Evolutionary conservation across 2,888 invertebrate species (phyloP).

Genomic region (Acholoe squamosa): DNA sequence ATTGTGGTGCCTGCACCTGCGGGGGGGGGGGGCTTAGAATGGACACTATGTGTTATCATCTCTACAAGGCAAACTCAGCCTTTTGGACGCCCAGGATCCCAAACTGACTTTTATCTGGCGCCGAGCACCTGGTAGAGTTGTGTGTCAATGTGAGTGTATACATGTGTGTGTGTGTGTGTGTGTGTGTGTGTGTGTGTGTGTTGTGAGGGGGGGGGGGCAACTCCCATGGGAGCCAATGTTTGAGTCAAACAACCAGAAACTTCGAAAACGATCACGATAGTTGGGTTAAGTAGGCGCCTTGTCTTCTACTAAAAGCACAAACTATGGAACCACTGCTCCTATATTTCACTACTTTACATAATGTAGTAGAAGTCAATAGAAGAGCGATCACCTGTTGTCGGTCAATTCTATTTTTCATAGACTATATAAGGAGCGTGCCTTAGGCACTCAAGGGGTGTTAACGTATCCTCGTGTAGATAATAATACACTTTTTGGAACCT

Average conservation of each 20-base stretch:
- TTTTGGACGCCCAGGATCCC: not conserved
- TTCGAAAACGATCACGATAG: not conserved
- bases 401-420: too few species aligned
- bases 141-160: too few species aligned
- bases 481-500: too few species aligned
- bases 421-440: too few species aligned
- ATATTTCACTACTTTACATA: too few species aligned
- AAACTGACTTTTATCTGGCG: not conserved
- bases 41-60: not conserved
- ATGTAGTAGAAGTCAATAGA: too few species aligned
- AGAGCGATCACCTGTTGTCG: too few species aligned
- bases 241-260: constrained; percentile 18
- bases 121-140: not conserved
- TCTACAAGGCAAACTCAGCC: not conserved
- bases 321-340: too few species aligned
- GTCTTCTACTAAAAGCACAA: not conserved
- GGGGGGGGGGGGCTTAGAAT: not conserved
- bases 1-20: not conserved
- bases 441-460: too few species aligned
- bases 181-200: not conserved
- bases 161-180: not conserved
- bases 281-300: too few species aligned
- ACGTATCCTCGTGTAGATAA: too few species aligned
- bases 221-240: not conserved
- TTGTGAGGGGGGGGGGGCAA: not conserved